phyloP scores from a whole-genome alignment of 2,113 vertebrate genomes.

The Neotragus pygmaeus region DNA sequence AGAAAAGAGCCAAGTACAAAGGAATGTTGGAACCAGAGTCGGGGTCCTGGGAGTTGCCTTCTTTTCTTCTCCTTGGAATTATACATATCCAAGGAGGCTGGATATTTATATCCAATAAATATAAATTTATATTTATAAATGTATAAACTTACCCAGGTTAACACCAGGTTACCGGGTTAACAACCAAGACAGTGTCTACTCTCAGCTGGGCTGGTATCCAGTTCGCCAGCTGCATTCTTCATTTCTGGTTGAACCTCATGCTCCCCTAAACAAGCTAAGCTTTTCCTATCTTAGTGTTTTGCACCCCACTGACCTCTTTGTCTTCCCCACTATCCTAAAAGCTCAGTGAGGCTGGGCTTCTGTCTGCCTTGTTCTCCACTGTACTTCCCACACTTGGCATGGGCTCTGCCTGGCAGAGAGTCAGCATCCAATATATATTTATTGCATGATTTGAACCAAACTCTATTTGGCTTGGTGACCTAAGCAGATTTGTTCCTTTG shows the following conservation, averaged over 20 bases:
- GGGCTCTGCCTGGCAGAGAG: neutral
- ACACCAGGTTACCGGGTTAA: slow-evolving; percentile 16
- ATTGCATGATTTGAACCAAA: neutral
- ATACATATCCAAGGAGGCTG: slow-evolving; percentile 4
- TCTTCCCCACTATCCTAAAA: neutral
- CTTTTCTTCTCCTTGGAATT: slow-evolving; percentile 35
- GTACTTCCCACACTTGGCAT: neutral
- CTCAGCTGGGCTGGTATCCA: slow-evolving; percentile 30
- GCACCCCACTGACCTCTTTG: neutral
- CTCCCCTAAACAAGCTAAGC: neutral
- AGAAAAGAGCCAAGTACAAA: slow-evolving; percentile 34
- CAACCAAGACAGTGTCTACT: slow-evolving; percentile 21
- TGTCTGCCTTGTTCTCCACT: neutral
- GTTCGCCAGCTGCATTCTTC: neutral
- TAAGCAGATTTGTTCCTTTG: neutral
- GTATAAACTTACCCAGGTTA: neutral
- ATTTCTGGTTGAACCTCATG: neutral
- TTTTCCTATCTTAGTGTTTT: neutral
- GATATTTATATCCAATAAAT: neutral
- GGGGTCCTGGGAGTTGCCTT: slow-evolving; percentile 12
- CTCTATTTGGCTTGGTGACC: neutral
- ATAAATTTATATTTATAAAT: neutral
- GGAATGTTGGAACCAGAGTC: slow-evolving; percentile 18
- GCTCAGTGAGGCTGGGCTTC: neutral
- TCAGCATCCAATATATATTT: neutral